Evolutionary conservation across 2,797 vertebrate species (phyloP), one percentile per base, ranked within the genome.

Genomic region (Avahi laniger): DNA sequence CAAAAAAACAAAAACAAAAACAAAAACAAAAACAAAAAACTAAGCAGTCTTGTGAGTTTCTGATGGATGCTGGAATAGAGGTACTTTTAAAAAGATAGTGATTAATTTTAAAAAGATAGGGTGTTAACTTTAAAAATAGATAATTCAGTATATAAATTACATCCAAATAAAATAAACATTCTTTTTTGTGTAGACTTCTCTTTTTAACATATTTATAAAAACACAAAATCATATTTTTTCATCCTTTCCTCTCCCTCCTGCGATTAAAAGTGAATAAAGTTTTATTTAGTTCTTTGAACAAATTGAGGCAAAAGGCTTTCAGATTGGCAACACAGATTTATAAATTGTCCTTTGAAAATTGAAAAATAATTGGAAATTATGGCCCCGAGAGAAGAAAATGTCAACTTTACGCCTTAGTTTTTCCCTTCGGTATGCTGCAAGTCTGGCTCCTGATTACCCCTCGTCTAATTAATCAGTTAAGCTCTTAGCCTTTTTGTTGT

Each of bases 261-360:
- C 46, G 88, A 84, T 89, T 69, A 92, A 75, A 93, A 52, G 11
- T 89, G 30, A 95, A 65, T 70, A 43, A n/a, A 14, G 30, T 91
- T 96, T 84, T 91, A 89, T 81, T 52, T 80, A 70, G 38, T 80
- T 76, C 70, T 93, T 96, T 79, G 54, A 72, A n/a, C 87, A 96
- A 95, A 81, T 46, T 48, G 72, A 81, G 80, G 63, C 48, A 86
- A 91, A 83, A 94, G 18, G 1, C 38, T 72, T 87, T 91, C 63
- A n/a, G 59, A 54, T 7, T 72, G 48, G 41, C n/a, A 75, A 69
- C 2, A 46, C 0, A 15, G 76, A 83, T 76, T 94, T 69, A 69
- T 13, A 96, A 86, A 87, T 28, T 61, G 59, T 46, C 59, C 85
- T 87, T 73, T 83, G 83, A 83, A 91, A 88, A 38, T 24, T 43